Evolutionary conservation across 2,113 vertebrate species (phyloP).

Genomic region (Phainopepla nitens): DNA sequence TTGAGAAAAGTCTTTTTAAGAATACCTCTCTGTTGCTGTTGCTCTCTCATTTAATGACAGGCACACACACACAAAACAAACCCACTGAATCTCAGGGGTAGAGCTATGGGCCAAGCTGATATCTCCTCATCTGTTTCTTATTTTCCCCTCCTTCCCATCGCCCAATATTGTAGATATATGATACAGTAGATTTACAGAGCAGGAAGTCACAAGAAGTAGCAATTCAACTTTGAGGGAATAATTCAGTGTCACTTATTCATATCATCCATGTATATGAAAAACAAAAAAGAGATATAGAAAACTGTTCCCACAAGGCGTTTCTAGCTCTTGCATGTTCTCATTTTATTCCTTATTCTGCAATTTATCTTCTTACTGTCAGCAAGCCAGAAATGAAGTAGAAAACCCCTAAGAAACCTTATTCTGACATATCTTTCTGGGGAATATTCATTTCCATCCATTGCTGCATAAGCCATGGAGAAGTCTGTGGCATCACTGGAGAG

Average conservation of each 20-base stretch:
- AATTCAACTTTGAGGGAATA: neutral
- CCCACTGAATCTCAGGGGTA: neutral
- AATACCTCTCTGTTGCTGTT: neutral
- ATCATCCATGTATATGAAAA: neutral
- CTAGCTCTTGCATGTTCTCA: neutral
- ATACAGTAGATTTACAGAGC: neutral
- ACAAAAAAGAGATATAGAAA: neutral
- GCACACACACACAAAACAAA: neutral
- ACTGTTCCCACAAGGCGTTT: neutral
- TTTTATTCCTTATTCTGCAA: constrained; percentile 9
- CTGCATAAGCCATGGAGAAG: neutral
- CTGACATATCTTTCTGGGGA: constrained; percentile 24
- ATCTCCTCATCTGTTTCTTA: constrained; percentile 16
- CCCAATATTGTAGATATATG: neutral
- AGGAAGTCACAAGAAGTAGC: constrained; percentile 4
- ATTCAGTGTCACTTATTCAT: neutral
- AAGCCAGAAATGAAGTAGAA: neutral
- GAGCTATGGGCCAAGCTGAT: neutral
- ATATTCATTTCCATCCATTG: neutral
- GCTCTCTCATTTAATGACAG: neutral
- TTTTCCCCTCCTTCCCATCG: neutral
- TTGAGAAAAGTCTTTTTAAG: neutral
- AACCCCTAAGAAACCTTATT: neutral
- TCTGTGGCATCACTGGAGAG: constrained; percentile 28
- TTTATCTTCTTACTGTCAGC: constrained; percentile 20